Evolutionary conservation across 2,797 vertebrate genomes (phyloP).

Genomic region (Cynodonichthys magdalenae): DNA sequence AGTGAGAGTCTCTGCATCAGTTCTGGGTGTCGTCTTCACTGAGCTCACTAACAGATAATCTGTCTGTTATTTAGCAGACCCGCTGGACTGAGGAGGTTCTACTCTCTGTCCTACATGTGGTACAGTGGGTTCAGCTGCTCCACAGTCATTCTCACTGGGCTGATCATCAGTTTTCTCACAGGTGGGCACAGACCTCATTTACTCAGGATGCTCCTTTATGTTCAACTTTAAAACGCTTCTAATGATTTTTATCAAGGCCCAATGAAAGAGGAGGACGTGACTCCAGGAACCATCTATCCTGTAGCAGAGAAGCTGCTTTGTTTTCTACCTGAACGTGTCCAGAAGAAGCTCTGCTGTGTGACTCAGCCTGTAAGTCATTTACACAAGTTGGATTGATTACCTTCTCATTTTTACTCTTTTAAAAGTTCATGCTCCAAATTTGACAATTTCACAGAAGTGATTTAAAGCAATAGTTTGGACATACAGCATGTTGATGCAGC

Average conservation of each 20-base stretch:
- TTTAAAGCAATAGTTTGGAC: too few relatives aligned
- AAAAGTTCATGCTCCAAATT: too few relatives aligned
- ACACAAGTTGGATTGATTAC: not conserved
- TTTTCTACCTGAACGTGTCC: constrained; percentile 79
- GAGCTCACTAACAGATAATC: not conserved
- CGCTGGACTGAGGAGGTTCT: constrained; percentile 83
- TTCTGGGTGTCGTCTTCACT: not conserved
- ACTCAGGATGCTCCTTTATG: not conserved
- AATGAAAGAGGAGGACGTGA: constrained; percentile 74
- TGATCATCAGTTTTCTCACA: constrained; percentile 88
- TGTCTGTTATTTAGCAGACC: constrained; percentile 61
- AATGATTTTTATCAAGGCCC: constrained; percentile 71
- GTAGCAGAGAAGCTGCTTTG: constrained; percentile 79
- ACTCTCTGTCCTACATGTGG: constrained; percentile 94
- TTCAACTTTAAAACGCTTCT: not conserved
- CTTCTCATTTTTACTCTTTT: too few relatives aligned
- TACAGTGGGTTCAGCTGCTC: constrained; percentile 91
- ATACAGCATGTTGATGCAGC: too few relatives aligned
- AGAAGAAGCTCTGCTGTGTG: constrained; percentile 73
- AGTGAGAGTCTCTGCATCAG: constrained; percentile 19
- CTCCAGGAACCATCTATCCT: constrained; percentile 85
- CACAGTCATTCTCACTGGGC: constrained; percentile 86
- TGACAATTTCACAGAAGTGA: too few relatives aligned
- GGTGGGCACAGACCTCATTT: constrained; percentile 68
- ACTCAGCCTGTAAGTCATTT: constrained; percentile 66